These are phyloP conservation scores for Ganaspis brasiliensis DNA, from an alignment of 2,888 invertebrate genomes.

Conservation along the genomic window DNA sequence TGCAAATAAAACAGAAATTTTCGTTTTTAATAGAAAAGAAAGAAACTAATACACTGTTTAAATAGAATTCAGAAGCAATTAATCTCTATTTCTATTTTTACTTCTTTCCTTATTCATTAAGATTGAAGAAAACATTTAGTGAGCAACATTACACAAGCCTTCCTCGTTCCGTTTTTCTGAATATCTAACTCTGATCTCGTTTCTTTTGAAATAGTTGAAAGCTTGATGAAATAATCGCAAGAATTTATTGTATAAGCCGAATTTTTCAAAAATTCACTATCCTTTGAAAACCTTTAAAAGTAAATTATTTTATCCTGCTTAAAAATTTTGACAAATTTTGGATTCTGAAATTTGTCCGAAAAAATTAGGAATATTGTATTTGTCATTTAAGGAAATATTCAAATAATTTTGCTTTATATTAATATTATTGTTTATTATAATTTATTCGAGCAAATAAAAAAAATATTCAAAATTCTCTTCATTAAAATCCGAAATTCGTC, in stretches of 20 bases:
- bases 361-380: too few relatives aligned
- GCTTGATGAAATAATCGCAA: constrained; percentile 35
- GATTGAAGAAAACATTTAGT: constrained; percentile 16
- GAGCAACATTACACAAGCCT: constrained; percentile 7
- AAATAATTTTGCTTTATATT: too few relatives aligned
- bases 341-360: too few relatives aligned
- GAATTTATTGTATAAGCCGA: constrained; percentile 25
- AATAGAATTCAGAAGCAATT: constrained; percentile 6
- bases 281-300: neutral
- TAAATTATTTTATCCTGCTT: too few relatives aligned
- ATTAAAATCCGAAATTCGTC: too few relatives aligned
- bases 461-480: too few relatives aligned
- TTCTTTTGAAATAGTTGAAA: constrained; percentile 1
- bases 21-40: neutral
- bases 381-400: too few relatives aligned
- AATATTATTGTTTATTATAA: too few relatives aligned
- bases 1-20: neutral
- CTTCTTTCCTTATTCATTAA: constrained; percentile 4
- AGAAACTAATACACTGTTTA: neutral
- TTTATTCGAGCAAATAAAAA: too few relatives aligned
- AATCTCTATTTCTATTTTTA: neutral
- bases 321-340: too few relatives aligned
- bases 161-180: constrained; percentile 7
- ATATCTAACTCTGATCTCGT: constrained; percentile 21
- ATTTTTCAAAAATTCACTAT: neutral